Conservation (phyloP, 2,888 invertebrate species). For the Gerris lacustris region DNA sequence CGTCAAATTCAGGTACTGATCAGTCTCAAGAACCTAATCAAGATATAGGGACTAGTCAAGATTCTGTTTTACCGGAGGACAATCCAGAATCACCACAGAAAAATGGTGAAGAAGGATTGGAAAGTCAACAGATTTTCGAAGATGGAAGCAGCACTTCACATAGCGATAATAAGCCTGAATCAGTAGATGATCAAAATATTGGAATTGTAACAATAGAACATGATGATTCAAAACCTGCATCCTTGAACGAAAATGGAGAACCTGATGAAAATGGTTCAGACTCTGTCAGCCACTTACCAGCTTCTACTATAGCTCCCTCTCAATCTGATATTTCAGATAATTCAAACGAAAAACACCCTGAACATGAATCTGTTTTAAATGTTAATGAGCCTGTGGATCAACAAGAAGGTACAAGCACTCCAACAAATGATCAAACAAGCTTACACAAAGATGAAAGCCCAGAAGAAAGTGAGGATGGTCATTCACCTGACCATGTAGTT, state of each 20-base stretch:
- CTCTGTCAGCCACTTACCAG: not conserved
- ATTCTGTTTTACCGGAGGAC: not conserved
- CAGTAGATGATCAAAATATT: not conserved
- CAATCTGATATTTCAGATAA: constrained; percentile 4
- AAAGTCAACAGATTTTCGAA: not conserved
- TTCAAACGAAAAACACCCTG: not conserved
- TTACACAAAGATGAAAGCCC: not conserved
- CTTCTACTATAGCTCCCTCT: not conserved
- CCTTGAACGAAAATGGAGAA: too few relatives aligned
- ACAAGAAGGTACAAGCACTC: not conserved
- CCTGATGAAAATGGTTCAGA: not conserved
- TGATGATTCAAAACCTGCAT: not conserved
- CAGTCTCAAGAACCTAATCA: not conserved
- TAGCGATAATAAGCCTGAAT: too few relatives aligned
- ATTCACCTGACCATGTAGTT: not conserved
- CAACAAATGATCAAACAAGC: constrained; percentile 3
- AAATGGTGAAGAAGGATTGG: not conserved
- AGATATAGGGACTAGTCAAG: not conserved
- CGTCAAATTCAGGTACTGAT: not conserved
- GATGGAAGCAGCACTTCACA: not conserved
- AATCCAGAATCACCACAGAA: not conserved
- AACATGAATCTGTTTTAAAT: not conserved
- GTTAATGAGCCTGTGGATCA: not conserved
- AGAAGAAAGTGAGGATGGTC: not conserved
- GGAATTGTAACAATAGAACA: not conserved